A percentile compares a stretch with the other conserved stretches of the same genome.
Evolutionary conservation across 2,888 invertebrate genomes (phyloP).

Genomic region (Mythimna lalbum): DNA sequence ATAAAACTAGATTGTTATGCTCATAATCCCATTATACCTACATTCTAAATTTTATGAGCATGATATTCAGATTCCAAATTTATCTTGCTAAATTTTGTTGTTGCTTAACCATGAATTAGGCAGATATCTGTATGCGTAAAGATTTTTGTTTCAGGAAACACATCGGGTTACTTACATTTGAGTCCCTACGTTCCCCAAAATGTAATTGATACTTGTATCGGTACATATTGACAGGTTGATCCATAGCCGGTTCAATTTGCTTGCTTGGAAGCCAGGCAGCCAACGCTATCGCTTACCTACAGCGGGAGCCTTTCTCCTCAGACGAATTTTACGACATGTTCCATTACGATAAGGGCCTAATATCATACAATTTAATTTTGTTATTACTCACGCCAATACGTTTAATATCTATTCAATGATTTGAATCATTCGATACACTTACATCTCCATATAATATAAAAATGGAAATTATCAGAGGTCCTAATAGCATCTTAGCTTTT

Average conservation of each 20-base stretch:
- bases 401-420: constrained; percentile 8
- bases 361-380: constrained; percentile 29
- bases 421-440: constrained; percentile 23
- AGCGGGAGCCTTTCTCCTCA: constrained; percentile 23
- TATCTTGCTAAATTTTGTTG: neutral
- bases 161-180: neutral
- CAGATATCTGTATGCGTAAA: no score
- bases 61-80: neutral
- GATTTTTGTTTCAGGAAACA: neutral
- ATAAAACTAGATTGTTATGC: constrained; percentile 47
- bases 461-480: neutral
- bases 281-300: constrained; percentile 25
- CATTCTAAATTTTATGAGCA: neutral
- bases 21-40: constrained; percentile 22
- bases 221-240: neutral
- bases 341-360: constrained; percentile 39
- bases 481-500: constrained; percentile 21
- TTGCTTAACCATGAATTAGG: neutral
- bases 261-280: constrained; percentile 35
- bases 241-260: constrained; percentile 1
- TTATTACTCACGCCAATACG: constrained; percentile 1
- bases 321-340: constrained; percentile 34
- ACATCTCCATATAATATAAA: neutral
- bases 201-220: neutral
- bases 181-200: constrained; percentile 6